phyloP scores from a whole-genome alignment of 2,113 vertebrate genomes.

The Taxidea taxus region DNA sequence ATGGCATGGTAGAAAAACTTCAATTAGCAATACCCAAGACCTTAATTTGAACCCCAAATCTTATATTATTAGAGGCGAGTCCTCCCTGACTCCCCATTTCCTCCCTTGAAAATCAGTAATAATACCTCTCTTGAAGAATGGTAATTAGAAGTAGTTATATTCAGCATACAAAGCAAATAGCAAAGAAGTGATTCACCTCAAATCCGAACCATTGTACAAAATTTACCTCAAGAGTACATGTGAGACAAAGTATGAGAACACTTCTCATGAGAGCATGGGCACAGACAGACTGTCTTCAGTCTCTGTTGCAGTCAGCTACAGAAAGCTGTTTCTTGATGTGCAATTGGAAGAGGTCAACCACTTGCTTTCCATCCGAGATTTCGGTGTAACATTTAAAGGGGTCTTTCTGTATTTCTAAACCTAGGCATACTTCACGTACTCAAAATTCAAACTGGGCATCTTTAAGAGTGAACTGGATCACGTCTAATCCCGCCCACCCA shows the following conservation, averaged over 20 bases:
- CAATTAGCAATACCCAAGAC: background rate
- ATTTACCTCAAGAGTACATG: background rate
- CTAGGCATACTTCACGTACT: background rate
- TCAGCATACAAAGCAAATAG: background rate
- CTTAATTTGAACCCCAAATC: background rate
- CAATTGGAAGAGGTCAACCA: background rate
- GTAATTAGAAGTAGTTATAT: background rate
- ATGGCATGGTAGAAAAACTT: background rate
- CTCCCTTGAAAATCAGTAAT: background rate
- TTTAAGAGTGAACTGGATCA: background rate
- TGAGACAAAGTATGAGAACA: background rate
- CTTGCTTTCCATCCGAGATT: background rate
- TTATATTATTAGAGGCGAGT: background rate
- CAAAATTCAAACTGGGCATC: background rate
- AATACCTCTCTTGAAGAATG: background rate
- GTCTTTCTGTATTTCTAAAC: background rate
- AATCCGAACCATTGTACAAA: background rate
- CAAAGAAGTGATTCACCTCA: background rate
- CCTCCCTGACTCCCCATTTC: background rate
- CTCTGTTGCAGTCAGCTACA: background rate
- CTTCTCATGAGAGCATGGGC: background rate
- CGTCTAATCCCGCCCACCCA: background rate
- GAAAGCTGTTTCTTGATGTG: background rate
- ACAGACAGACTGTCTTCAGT: background rate
- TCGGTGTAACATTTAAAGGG: background rate